A percentile compares a stretch with the other conserved stretches of the same genome.
These are phyloP conservation scores for Temnothorax unifasciatus DNA, from an alignment of 2,888 invertebrate species.

Conservation along the genomic window DNA sequence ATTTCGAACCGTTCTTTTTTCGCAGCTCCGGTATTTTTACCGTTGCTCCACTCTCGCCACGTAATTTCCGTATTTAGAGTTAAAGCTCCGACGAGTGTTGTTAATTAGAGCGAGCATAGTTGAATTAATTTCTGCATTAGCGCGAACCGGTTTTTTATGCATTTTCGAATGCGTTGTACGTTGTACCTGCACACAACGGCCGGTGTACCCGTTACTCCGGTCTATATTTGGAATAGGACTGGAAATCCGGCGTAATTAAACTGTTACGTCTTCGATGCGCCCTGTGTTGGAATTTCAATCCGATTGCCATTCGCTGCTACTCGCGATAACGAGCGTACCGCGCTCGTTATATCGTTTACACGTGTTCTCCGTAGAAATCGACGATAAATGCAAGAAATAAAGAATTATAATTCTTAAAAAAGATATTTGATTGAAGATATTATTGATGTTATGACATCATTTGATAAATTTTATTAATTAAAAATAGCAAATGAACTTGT, in stretches of 20 bases:
- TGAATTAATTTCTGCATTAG: slow-evolving; percentile 53
- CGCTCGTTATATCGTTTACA: slow-evolving; percentile 23
- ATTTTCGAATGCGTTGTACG: slow-evolving; percentile 21
- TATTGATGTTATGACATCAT: not conserved
- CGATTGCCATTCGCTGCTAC: slow-evolving; percentile 42
- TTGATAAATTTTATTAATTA: slow-evolving; percentile 2
- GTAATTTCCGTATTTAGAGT: slow-evolving; percentile 44
- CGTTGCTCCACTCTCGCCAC: slow-evolving; percentile 25
- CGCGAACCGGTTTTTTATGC: slow-evolving; percentile 32
- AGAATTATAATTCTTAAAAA: slow-evolving; percentile 30
- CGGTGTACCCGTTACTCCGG: slow-evolving; percentile 7
- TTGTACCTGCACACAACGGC: not conserved
- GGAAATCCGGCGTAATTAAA: slow-evolving; percentile 57
- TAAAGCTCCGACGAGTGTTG: slow-evolving; percentile 23
- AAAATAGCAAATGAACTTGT: not conserved
- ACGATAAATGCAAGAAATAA: not conserved
- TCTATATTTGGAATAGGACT: not conserved
- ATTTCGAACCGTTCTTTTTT: not conserved
- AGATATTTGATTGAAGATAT: not conserved
- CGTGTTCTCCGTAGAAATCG: not conserved
- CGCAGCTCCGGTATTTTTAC: slow-evolving; percentile 35
- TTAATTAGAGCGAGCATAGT: slow-evolving; percentile 43
- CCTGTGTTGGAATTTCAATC: slow-evolving; percentile 55
- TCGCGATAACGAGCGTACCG: slow-evolving; percentile 43
- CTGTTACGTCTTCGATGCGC: slow-evolving; percentile 57